phyloP scores from a whole-genome alignment of 30 jellyfish, hydroid and myxozoan species.

The Morbakka virulenta region DNA sequence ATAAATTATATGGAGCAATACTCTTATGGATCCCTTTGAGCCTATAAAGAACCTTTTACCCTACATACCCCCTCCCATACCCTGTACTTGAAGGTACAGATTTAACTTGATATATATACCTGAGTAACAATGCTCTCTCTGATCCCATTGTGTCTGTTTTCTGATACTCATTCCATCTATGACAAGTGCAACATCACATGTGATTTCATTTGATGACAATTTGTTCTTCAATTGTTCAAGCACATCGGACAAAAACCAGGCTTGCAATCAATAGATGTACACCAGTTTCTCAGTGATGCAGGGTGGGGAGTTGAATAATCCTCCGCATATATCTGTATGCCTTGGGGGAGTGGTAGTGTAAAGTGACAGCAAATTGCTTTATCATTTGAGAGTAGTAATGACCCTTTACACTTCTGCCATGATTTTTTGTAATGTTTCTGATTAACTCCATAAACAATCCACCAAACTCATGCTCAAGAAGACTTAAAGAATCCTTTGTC shows the following conservation, averaged over 20 bases:
- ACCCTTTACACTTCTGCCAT: neutral
- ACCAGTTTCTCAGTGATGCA: neutral
- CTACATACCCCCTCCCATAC: constrained; percentile 1
- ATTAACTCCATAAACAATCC: neutral
- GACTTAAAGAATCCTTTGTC: too few relatives aligned
- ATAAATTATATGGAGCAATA: neutral
- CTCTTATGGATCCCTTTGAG: constrained; percentile 2
- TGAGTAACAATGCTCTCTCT: too few relatives aligned
- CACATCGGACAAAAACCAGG: constrained; percentile 3
- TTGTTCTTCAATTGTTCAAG: neutral
- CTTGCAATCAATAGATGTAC: neutral
- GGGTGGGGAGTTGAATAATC: neutral
- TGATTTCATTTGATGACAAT: neutral
- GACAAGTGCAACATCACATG: constrained; percentile 10
- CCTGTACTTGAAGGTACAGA: too few relatives aligned
- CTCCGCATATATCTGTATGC: neutral
- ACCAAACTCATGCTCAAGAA: constrained; percentile 5
- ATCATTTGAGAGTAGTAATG: neutral
- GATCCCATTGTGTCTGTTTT: constrained; percentile 6
- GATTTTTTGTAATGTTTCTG: neutral
- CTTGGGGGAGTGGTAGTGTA: constrained; percentile 10
- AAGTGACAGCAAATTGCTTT: constrained; percentile 15
- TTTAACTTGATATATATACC: too few relatives aligned
- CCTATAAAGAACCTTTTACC: constrained; percentile 8
- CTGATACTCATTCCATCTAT: constrained; percentile 22